A percentile compares a stretch with the other conserved stretches of the same genome.
phyloP scores from a whole-genome alignment of 92 coral and sea anemone species.

The Diadumene lineata region DNA sequence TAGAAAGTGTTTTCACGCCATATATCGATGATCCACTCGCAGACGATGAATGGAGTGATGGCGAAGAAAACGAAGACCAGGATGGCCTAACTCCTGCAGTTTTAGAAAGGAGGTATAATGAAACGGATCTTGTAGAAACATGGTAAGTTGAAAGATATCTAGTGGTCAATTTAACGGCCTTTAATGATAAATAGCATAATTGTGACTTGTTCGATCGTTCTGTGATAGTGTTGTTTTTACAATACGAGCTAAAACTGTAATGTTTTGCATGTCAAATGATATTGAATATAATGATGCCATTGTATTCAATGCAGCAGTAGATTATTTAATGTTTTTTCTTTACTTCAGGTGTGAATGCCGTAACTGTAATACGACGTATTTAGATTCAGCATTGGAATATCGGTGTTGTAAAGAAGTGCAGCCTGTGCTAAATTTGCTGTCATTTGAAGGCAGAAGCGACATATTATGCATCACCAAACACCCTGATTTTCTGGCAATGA shows the following conservation, averaged over 20 bases:
- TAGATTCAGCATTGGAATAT: conserved; percentile 31
- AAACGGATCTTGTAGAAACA: conserved; percentile 17
- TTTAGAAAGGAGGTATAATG: conserved; percentile 32
- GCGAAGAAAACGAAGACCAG: conserved; percentile 22
- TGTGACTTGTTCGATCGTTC: too few relatives aligned
- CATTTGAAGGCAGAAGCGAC: conserved; percentile 24
- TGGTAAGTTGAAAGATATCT: conserved; percentile 28
- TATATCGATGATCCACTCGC: conserved; percentile 33
- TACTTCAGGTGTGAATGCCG: conserved; percentile 24
- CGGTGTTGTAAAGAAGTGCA: conserved; percentile 38
- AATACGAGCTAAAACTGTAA: too few relatives aligned
- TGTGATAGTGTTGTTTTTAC: too few relatives aligned
- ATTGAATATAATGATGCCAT: too few relatives aligned
- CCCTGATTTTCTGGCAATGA: conserved; percentile 45
- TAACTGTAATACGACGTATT: not conserved
- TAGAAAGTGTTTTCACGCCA: conserved; percentile 21
- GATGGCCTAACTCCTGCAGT: conserved; percentile 27
- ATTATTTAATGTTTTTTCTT: not conserved
- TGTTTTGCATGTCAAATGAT: too few relatives aligned
- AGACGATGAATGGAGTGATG: conserved; percentile 15
- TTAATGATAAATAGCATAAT: too few relatives aligned
- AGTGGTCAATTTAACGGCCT: too few relatives aligned
- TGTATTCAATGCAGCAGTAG: too few relatives aligned
- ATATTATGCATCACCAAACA: conserved; percentile 37
- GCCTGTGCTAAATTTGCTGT: conserved; percentile 10